Evolutionary conservation across 1,140 invertebrate species (phyloP).

Genomic region (Saccostrea cuccullata): DNA sequence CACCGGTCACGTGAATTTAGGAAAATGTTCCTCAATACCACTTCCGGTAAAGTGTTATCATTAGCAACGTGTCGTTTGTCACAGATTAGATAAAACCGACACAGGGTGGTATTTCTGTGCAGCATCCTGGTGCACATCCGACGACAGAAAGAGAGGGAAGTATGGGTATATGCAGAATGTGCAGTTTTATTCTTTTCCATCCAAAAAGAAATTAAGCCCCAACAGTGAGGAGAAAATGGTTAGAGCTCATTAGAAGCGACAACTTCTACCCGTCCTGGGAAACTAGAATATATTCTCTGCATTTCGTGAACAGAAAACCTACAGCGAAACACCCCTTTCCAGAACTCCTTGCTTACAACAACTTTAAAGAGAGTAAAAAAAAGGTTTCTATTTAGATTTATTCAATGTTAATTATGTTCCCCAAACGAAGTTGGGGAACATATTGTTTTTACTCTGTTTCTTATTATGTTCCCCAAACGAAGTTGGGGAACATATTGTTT

Average conservation of each 20-base stretch:
- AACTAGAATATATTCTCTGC: conserved; percentile 25
- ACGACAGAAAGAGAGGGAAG: conserved; percentile 42
- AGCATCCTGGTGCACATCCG: conserved; percentile 26
- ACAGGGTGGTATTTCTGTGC: conserved; percentile 33
- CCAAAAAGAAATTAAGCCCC: conserved; percentile 15
- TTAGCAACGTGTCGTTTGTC: conserved; percentile 5
- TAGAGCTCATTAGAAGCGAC: neutral
- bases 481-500: too few relatives aligned
- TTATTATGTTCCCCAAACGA: too few relatives aligned
- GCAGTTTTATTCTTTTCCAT: conserved; percentile 40
- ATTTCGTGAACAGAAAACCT: conserved; percentile 39
- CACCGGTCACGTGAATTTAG: neutral
- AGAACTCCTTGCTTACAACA: conserved; percentile 41
- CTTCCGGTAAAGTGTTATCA: neutral
- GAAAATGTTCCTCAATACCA: neutral
- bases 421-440: too few relatives aligned
- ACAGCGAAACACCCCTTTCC: conserved; percentile 37
- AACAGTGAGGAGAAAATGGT: conserved; percentile 29
- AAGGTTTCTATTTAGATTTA: neutral
- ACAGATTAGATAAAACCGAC: neutral
- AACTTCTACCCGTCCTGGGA: too few relatives aligned
- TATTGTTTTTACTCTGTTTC: too few relatives aligned
- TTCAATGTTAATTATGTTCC: neutral
- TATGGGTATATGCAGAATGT: conserved; percentile 47
- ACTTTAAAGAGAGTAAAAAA: conserved; percentile 32